Evolutionary conservation across 2,113 vertebrate genomes (phyloP).

Genomic region (Telmatochromis bifrenatus): DNA sequence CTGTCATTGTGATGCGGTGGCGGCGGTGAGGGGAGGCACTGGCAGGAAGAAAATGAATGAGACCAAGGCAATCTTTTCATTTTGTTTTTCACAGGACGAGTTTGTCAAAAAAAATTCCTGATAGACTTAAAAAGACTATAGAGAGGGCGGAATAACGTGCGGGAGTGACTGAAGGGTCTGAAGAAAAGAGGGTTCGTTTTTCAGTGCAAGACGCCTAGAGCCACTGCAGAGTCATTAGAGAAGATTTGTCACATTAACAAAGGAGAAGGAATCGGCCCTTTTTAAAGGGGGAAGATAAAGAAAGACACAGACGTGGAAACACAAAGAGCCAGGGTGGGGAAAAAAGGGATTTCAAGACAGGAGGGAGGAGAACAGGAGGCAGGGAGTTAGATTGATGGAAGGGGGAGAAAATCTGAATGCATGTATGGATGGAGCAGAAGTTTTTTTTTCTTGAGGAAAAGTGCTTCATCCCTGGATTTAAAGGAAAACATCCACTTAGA

Average conservation of each 20-base stretch:
- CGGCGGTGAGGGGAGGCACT: not conserved
- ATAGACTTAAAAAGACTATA: slow-evolving; percentile 31
- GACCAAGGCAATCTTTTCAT: slow-evolving; percentile 35
- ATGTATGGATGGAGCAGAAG: not conserved
- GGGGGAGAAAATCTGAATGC: not conserved
- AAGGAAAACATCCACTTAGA: not conserved
- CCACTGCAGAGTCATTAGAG: slow-evolving; percentile 65
- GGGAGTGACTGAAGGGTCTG: slow-evolving; percentile 48
- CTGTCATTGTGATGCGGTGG: slow-evolving; percentile 32
- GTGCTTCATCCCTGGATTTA: not conserved
- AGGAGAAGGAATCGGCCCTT: slow-evolving; percentile 51
- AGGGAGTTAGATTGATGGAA: not conserved
- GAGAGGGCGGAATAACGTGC: slow-evolving; percentile 48
- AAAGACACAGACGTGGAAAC: slow-evolving; percentile 42
- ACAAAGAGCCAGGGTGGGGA: slow-evolving; percentile 13
- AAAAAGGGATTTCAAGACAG: not conserved
- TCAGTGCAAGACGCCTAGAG: slow-evolving; percentile 32
- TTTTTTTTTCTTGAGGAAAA: not conserved
- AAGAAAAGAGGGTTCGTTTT: slow-evolving; percentile 26
- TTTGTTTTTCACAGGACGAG: slow-evolving; percentile 35
- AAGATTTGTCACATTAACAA: slow-evolving; percentile 75
- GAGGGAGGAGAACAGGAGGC: slow-evolving; percentile 16
- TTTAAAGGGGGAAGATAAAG: slow-evolving; percentile 33
- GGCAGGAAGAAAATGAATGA: slow-evolving; percentile 5
- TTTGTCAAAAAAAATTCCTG: slow-evolving; percentile 43